Conservation (phyloP, 1,140 invertebrate genomes). For the Drosophila setifemur region DNA sequence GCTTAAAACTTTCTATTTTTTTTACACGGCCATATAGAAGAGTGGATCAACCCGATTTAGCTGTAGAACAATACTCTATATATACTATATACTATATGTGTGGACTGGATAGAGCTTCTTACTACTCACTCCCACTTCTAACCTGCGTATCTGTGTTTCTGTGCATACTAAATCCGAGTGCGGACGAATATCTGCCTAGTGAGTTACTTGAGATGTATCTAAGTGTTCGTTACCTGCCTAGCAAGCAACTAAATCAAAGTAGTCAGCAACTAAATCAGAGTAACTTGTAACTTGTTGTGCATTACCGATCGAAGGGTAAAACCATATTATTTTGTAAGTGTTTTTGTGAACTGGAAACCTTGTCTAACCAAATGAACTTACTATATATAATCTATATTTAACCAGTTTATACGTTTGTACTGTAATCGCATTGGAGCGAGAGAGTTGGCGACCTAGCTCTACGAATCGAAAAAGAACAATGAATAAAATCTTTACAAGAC, state of each 20-base stretch:
- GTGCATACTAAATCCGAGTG: conserved; percentile 9
- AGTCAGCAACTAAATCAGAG: conserved; percentile 64
- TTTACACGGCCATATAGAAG: conserved; percentile 1
- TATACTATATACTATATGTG: conserved; percentile 10
- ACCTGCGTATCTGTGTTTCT: conserved; percentile 21
- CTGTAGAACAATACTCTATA: conserved; percentile 46
- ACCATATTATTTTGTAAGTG: conserved; percentile 58
- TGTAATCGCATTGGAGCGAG: conserved; percentile 34
- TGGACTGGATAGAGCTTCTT: too few relatives aligned
- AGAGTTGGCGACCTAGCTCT: conserved; percentile 17
- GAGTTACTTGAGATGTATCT: conserved; percentile 13
- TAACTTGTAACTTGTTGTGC: conserved; percentile 51
- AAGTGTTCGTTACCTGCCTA: conserved; percentile 49
- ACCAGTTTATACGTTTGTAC: conserved; percentile 75
- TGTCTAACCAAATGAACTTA: conserved; percentile 76
- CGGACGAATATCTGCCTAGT: conserved; percentile 31
- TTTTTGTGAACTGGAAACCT: conserved; percentile 67
- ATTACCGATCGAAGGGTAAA: conserved; percentile 23
- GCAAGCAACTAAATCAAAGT: conserved; percentile 45
- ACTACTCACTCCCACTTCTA: conserved; percentile 5
- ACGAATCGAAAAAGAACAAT: conserved; percentile 31
- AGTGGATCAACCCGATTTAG: conserved; percentile 43
- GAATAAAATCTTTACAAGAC: conserved; percentile 50
- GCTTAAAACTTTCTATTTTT: conserved; percentile 16
- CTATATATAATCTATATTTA: conserved; percentile 50